Evolutionary conservation across 2,797 vertebrate species (phyloP).

Genomic region (Thripadectes ignobilis): DNA sequence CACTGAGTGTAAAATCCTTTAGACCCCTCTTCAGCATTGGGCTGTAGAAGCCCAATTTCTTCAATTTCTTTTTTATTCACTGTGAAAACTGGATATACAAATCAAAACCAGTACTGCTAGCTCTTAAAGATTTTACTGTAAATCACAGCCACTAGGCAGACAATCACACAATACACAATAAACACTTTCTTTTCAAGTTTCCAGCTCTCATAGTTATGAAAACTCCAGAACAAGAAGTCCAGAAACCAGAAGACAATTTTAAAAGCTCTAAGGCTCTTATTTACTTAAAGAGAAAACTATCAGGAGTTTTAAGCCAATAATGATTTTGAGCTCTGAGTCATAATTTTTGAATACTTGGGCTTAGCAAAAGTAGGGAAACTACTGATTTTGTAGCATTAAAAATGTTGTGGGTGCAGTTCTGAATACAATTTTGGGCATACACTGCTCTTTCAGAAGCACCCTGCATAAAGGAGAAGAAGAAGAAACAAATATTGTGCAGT

Average conservation of each 20-base stretch:
- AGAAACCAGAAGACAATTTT: background rate
- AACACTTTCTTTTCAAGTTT: background rate
- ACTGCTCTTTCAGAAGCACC: background rate
- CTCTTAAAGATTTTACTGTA: background rate
- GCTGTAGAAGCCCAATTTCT: background rate
- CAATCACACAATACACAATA: background rate
- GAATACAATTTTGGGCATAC: background rate
- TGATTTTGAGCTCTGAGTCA: background rate
- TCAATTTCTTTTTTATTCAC: accelerated
- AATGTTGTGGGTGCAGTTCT: background rate
- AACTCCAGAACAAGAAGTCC: background rate
- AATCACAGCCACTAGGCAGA: background rate
- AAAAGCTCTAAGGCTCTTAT: background rate
- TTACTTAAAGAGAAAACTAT: background rate
- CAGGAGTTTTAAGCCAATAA: background rate
- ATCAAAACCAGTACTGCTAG: background rate
- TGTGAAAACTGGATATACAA: background rate
- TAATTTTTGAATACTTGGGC: background rate
- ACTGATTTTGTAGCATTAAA: background rate
- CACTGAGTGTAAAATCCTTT: background rate
- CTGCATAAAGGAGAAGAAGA: background rate
- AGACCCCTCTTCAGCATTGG: background rate
- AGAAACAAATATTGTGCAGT: background rate
- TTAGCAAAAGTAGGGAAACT: background rate
- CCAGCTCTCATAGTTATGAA: background rate